Conservation (phyloP, 2,797 vertebrate species). For the Halcyon badia region DNA sequence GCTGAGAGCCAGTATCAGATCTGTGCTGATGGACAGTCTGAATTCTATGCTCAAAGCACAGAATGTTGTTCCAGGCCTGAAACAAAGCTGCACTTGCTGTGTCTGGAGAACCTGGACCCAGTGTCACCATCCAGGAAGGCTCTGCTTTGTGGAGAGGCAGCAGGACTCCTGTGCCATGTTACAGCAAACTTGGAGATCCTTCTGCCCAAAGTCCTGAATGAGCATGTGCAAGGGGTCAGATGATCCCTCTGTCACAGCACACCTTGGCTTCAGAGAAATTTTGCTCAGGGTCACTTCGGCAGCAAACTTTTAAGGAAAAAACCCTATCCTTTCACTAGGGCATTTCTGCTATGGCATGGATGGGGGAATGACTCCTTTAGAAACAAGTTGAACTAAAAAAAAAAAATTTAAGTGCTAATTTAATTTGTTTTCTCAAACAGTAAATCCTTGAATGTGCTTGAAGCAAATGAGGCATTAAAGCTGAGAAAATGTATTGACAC, state of each 20-base stretch:
- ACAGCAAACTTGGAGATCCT: neutral
- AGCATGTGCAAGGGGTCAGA: neutral
- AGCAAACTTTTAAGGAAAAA: neutral
- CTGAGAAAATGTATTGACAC: slow-evolving; percentile 5
- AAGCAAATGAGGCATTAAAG: slow-evolving; percentile 47
- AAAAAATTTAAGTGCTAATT: slow-evolving; percentile 10
- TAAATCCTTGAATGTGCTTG: slow-evolving; percentile 9
- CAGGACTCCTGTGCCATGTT: neutral
- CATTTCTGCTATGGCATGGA: neutral
- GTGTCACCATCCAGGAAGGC: neutral
- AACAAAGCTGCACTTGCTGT: neutral
- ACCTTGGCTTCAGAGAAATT: neutral
- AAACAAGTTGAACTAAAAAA: neutral
- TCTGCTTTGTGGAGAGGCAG: neutral
- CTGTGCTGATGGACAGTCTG: neutral
- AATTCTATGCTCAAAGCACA: neutral
- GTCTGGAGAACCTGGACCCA: neutral
- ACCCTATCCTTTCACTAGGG: neutral
- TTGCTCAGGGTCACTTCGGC: neutral
- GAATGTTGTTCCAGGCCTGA: neutral
- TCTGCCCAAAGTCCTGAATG: neutral
- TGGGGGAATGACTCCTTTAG: neutral
- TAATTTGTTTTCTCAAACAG: slow-evolving; percentile 63
- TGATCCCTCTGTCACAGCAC: neutral
- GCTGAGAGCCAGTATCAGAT: neutral